Percentiles rank a stretch among this genome's conserved stretches.
These are phyloP conservation scores for Athrips mouffetella DNA, from an alignment of 2,888 invertebrate species.

Conservation along the genomic window DNA sequence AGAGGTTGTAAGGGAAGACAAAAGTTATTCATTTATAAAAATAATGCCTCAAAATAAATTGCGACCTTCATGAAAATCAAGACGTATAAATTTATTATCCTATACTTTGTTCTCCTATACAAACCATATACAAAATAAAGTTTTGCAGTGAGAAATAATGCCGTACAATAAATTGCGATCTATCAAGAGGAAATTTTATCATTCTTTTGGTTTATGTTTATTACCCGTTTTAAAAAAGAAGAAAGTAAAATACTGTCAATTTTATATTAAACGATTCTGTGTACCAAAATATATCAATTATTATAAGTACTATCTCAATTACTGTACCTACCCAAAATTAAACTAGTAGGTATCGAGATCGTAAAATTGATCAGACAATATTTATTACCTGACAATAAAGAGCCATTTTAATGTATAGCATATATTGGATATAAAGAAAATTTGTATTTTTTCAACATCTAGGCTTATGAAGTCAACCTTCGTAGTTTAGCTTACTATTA, in stretches of 20 bases:
- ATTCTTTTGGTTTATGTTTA: too few species aligned
- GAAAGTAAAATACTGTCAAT: slow-evolving; percentile 8
- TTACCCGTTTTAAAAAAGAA: background rate
- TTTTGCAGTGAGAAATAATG: too few species aligned
- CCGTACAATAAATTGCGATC: too few species aligned
- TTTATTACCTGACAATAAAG: slow-evolving; percentile 8
- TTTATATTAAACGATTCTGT: slow-evolving; percentile 8
- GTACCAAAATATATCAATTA: slow-evolving; percentile 14
- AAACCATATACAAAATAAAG: too few species aligned
- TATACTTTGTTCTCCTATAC: too few species aligned
- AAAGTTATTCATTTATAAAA: too few species aligned
- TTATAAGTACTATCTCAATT: slow-evolving; percentile 9
- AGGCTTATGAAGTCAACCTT: slow-evolving; percentile 37
- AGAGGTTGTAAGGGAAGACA: too few species aligned
- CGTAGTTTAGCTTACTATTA: slow-evolving; percentile 42
- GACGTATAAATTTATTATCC: too few species aligned
- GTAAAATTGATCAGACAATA: slow-evolving; percentile 5
- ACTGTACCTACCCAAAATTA: background rate
- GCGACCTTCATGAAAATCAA: too few species aligned
- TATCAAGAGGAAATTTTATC: too few species aligned
- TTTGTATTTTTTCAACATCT: slow-evolving; percentile 53
- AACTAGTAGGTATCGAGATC: background rate
- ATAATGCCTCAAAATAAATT: too few species aligned
- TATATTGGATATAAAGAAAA: slow-evolving; percentile 13
- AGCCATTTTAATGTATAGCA: slow-evolving; percentile 7